Conservation (phyloP, 2,797 vertebrate genomes). For the Alosa sapidissima region DNA sequence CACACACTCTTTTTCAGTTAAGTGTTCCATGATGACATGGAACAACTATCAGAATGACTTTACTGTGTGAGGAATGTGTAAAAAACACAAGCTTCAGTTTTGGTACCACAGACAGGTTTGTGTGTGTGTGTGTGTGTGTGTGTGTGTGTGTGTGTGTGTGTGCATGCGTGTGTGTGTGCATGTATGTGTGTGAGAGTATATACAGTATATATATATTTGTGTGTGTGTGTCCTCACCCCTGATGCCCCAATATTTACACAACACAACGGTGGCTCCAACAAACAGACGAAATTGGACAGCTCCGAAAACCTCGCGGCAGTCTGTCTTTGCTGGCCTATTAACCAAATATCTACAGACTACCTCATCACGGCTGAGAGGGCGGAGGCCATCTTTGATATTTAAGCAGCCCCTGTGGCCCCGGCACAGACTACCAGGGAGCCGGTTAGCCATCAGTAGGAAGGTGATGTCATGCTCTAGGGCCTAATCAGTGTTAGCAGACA, state of each 20-base stretch:
- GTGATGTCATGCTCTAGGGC: neutral
- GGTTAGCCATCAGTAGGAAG: neutral
- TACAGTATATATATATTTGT: neutral
- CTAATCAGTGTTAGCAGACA: neutral
- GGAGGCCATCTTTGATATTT: neutral
- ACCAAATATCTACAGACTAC: constrained; percentile 1
- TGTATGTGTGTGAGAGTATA: neutral
- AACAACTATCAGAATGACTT: constrained; percentile 36
- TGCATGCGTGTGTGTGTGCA: constrained; percentile 1
- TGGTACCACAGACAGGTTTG: neutral
- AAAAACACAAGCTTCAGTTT: constrained; percentile 20
- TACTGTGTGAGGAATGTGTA: constrained; percentile 31
- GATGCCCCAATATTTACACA: neutral
- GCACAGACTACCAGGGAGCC: neutral
- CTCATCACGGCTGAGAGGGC: neutral
- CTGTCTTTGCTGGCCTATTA: constrained; percentile 1
- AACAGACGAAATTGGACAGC: neutral
- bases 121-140: neutral
- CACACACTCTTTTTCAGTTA: neutral
- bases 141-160: neutral
- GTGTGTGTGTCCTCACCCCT: neutral
- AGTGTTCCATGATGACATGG: constrained; percentile 37
- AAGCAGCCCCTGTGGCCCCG: neutral
- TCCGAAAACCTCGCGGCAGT: neutral
- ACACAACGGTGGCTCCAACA: neutral